Conservation (phyloP, 2,888 invertebrate species). For the Boloria euphrosyne region DNA sequence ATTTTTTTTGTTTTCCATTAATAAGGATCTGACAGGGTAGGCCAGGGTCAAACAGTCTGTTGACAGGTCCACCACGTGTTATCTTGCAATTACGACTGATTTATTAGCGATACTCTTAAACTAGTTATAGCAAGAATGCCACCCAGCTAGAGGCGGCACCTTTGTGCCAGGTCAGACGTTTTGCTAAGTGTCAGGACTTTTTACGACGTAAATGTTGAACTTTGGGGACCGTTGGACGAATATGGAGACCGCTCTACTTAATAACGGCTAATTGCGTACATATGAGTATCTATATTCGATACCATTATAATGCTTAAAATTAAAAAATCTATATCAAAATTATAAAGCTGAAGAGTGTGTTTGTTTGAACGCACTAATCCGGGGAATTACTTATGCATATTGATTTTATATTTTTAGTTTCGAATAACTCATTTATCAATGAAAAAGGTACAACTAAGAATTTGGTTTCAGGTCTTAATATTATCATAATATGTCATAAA, state of each 20-base stretch:
- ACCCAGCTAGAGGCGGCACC: conserved; percentile 50
- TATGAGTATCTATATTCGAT: too few relatives aligned
- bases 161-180: conserved; percentile 47
- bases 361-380: too few relatives aligned
- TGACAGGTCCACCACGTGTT: conserved; percentile 33
- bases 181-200: conserved; percentile 48
- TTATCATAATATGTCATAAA: too few relatives aligned
- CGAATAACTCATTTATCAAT: too few relatives aligned
- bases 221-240: conserved; percentile 27
- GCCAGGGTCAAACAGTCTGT: conserved; percentile 27
- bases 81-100: conserved; percentile 41
- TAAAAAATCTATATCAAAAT: too few relatives aligned
- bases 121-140: conserved; percentile 40
- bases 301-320: too few relatives aligned
- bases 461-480: too few relatives aligned
- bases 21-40: conserved; percentile 27
- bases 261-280: too few relatives aligned
- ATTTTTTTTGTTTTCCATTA: conserved; percentile 5
- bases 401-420: too few relatives aligned
- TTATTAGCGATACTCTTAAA: conserved; percentile 38
- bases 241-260: neutral
- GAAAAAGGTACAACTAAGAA: too few relatives aligned
- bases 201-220: conserved; percentile 33
- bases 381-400: too few relatives aligned
- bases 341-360: too few relatives aligned